phyloP scores from a whole-genome alignment of 2,888 invertebrate genomes.

The Hydropsyche betteni region DNA sequence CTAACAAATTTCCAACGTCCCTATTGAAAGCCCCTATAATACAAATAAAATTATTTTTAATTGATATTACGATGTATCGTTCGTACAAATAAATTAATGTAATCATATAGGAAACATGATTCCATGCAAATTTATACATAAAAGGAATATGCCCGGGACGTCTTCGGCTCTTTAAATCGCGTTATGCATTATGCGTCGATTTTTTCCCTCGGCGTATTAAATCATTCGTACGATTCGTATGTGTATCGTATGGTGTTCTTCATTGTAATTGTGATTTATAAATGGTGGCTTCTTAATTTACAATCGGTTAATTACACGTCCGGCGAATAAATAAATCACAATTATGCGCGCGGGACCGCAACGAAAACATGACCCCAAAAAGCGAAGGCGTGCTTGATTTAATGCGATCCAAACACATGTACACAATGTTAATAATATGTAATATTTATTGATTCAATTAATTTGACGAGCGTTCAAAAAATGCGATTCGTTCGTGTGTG shows the following conservation, averaged over 20 bases:
- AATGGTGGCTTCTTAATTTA: conserved; percentile 32
- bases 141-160: neutral
- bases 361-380: conserved; percentile 24
- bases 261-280: conserved; percentile 29
- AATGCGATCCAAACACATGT: neutral
- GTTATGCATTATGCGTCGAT: conserved; percentile 6
- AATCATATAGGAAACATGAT: too few species aligned
- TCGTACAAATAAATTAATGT: too few species aligned
- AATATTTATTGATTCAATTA: too few species aligned
- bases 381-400: conserved; percentile 27
- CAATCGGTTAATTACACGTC: conserved; percentile 21
- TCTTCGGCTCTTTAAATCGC: neutral
- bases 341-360: conserved; percentile 24
- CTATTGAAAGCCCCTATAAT: too few species aligned
- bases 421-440: too few species aligned
- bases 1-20: too few species aligned
- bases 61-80: too few species aligned
- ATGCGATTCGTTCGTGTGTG: too few species aligned
- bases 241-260: neutral
- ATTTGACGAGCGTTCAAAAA: too few species aligned
- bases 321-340: conserved; percentile 29
- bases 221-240: neutral
- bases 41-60: too few species aligned
- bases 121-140: too few species aligned
- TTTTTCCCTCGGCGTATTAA: neutral